A percentile compares a stretch with the other conserved stretches of the same genome.
These are phyloP conservation scores for Heterotilapia buettikoferi DNA, from an alignment of 2,113 vertebrate genomes.

Conservation along the genomic window DNA sequence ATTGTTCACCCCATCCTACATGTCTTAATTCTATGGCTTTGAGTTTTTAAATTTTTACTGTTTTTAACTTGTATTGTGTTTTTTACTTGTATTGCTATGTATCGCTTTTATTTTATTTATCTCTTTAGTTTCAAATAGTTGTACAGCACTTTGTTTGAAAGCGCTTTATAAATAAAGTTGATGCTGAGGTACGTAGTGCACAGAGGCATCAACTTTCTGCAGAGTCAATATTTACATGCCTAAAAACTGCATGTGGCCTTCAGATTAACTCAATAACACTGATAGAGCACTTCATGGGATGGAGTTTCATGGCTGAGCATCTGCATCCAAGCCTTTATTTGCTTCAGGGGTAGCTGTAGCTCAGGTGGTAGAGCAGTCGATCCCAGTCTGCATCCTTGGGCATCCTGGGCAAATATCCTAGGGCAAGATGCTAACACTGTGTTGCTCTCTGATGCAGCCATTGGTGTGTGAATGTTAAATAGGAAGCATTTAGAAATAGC, in stretches of 20 bases:
- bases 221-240: not conserved
- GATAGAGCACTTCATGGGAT: not conserved
- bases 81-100: not conserved
- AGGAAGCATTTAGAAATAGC: not conserved
- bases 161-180: not conserved
- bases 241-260: not conserved
- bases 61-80: not conserved
- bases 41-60: rapidly evolving
- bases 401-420: not conserved
- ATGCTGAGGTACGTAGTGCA: not conserved
- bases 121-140: not conserved
- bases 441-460: not conserved
- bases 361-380: not conserved
- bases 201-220: not conserved
- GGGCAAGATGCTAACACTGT: not conserved
- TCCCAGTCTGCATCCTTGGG: not conserved
- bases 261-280: not conserved
- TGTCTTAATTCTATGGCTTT: rapidly evolving
- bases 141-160: not conserved
- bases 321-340: not conserved
- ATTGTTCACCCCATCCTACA: rapidly evolving
- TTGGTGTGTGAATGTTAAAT: not conserved
- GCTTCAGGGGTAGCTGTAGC: not conserved
- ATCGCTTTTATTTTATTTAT: not conserved
- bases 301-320: not conserved